phyloP scores from a whole-genome alignment of 2,888 invertebrate species.

The Parapristionchus giblindavisi region DNA sequence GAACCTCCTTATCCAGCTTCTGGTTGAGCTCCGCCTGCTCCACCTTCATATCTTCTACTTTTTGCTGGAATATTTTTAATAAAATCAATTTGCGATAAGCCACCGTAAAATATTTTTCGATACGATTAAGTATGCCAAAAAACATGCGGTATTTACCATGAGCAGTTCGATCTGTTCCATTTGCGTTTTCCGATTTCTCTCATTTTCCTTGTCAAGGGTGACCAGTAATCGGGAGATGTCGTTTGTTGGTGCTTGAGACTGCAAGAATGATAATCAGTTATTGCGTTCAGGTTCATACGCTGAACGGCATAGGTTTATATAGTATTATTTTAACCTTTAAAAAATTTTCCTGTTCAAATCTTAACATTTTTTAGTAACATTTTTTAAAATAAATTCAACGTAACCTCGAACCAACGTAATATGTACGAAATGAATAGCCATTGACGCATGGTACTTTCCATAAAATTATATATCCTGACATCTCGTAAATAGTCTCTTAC shows the following conservation, averaged over 20 bases:
- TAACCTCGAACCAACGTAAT: too few relatives aligned
- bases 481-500: neutral
- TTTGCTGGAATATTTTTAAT: too few relatives aligned
- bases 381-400: too few relatives aligned
- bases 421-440: too few relatives aligned
- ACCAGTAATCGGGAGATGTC: constrained; percentile 4
- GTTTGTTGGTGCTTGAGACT: constrained; percentile 1
- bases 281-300: neutral
- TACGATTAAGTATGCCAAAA: neutral
- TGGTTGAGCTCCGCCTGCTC: constrained; percentile 3
- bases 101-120: too few relatives aligned
- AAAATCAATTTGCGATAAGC: too few relatives aligned
- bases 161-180: constrained; percentile 26
- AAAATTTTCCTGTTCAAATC: too few relatives aligned
- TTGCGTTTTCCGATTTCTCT: constrained; percentile 2
- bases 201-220: constrained; percentile 32
- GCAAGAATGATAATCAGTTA: neutral
- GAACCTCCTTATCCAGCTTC: constrained; percentile 22
- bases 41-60: constrained; percentile 19
- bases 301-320: too few relatives aligned
- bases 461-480: too few relatives aligned
- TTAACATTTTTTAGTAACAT: too few relatives aligned
- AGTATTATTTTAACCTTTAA: too few relatives aligned
- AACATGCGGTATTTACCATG: neutral
- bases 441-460: too few relatives aligned